Percentiles rank a stretch among this genome's conserved stretches.
Conservation (phyloP, 64 coral and sea anemone species). For the Porites lutea region DNA sequence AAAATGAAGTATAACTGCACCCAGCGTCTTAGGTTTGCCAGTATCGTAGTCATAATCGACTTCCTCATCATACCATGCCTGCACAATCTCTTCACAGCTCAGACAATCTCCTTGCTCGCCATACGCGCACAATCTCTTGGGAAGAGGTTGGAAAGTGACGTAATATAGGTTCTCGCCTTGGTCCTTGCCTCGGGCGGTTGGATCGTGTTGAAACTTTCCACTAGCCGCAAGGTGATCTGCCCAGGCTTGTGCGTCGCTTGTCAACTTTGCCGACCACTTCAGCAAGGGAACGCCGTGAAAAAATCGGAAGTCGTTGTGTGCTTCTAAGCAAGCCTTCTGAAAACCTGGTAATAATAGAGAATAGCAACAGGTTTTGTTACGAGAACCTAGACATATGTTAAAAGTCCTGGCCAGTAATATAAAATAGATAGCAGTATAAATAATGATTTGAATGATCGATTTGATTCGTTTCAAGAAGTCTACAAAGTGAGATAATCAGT, state of each 20-base stretch:
- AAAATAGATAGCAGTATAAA: too few species aligned
- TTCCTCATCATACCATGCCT: conserved; percentile 51
- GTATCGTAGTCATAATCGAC: conserved; percentile 20
- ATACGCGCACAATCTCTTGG: conserved; percentile 9
- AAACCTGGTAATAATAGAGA: neutral
- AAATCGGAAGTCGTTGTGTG: conserved; percentile 30
- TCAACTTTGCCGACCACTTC: conserved; percentile 27
- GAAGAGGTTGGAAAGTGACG: neutral
- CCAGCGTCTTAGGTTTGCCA: neutral
- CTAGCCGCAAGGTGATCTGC: conserved; percentile 35
- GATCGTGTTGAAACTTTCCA: conserved; percentile 43
- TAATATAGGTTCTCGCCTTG: conserved; percentile 73
- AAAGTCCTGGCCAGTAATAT: too few species aligned
- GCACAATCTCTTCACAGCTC: neutral
- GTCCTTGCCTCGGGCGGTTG: neutral
- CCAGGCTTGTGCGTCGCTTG: conserved; percentile 48
- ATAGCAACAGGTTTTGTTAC: neutral
- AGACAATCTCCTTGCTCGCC: conserved; percentile 15
- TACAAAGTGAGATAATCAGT: too few species aligned
- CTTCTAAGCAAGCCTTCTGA: conserved; percentile 30
- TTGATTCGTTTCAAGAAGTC: too few species aligned
- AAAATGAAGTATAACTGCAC: conserved; percentile 12
- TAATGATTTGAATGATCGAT: too few species aligned
- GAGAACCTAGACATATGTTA: too few species aligned
- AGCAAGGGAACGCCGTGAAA: conserved; percentile 20